Percentiles rank a stretch among this genome's conserved stretches.
Evolutionary conservation across 2,888 invertebrate species (phyloP).

Genomic region (Corythucha ciliata): DNA sequence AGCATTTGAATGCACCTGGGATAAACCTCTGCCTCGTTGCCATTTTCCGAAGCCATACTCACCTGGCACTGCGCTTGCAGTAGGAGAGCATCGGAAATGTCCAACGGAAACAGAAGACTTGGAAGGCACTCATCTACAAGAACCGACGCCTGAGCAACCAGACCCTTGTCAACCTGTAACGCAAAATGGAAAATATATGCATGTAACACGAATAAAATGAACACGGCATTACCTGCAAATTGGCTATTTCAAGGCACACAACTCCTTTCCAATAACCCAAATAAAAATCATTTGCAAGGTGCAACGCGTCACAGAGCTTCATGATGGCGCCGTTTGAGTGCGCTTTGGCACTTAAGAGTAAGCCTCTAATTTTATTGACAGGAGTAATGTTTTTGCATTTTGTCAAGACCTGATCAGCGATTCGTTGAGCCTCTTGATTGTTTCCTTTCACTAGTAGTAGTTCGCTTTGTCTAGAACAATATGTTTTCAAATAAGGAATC

Average conservation of each 20-base stretch:
- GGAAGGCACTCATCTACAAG: constrained; percentile 61
- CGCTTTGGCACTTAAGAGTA: constrained; percentile 57
- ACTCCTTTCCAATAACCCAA: constrained; percentile 66
- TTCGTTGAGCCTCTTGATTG: constrained; percentile 40
- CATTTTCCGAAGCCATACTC: constrained; percentile 4
- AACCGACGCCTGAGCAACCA: constrained; percentile 64
- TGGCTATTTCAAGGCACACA: constrained; percentile 68
- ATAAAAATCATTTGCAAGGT: constrained; percentile 62
- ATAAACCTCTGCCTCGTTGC: constrained; percentile 23
- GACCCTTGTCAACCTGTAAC: constrained; percentile 57
- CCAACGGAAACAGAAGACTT: constrained; percentile 69
- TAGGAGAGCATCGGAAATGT: constrained; percentile 65
- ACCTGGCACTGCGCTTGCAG: constrained; percentile 65
- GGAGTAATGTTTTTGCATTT: constrained; percentile 39
- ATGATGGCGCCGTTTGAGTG: constrained; percentile 45
- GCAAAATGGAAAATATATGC: background rate
- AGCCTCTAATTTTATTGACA: constrained; percentile 53
- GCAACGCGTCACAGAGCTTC: constrained; percentile 58
- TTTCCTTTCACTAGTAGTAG: constrained; percentile 42
- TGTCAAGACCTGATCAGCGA: constrained; percentile 43
- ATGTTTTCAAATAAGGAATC: background rate
- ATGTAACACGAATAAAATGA: background rate
- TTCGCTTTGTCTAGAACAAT: constrained; percentile 40
- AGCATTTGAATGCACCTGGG: constrained; percentile 45
- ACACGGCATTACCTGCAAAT: constrained; percentile 49